Evolutionary conservation across 2,113 vertebrate genomes (phyloP), one percentile per base, ranked within the genome.

Genomic region (Centropus bengalensis): DNA sequence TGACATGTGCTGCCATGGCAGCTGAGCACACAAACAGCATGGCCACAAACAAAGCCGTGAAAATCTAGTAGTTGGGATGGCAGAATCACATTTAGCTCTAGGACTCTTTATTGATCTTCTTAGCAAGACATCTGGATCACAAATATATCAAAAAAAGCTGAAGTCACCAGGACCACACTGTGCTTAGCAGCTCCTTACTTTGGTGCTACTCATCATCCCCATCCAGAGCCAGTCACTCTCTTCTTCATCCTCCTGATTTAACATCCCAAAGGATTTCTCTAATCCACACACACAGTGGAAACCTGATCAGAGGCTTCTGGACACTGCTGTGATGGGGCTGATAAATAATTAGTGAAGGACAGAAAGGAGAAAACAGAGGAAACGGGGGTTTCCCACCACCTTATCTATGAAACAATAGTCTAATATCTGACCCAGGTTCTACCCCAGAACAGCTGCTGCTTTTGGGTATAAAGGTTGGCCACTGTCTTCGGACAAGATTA

Each of bases 1-100:
- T 14, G 6, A 8, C 6, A 4, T 2, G 15, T 1, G 0, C 32
- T 38, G 18, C 55, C n/a, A 5, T 2, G 6, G 33, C 49, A 30
- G 45, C 6, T 7, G 5, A 9, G 14, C 26, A 44, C 28, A 27
- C 2, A 30, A 42, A 32, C 12, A 30, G 30, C 17, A 3, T 6
- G 6, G 22, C 45, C 36, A 5, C 1, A 6, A 78, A 45, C 4
- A 63, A 52, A 70, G 9, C 23, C 63, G 55, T 58, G 30, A 16
- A 76, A 81, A 28, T 19, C 17, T 7, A 70, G 42, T 55, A 83
- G 86, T 6, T 0, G 0, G 24, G 28, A 58, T 12, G 12, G 32
- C 18, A 55, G 12, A 40, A 84, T 19, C 45, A 21, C 8, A 32
- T 56, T 60, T 60, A 83, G 64, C n/a, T 66, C 58, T 26, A 12